Conservation (phyloP, 2,797 vertebrate genomes). For the Anguilla obscura region DNA sequence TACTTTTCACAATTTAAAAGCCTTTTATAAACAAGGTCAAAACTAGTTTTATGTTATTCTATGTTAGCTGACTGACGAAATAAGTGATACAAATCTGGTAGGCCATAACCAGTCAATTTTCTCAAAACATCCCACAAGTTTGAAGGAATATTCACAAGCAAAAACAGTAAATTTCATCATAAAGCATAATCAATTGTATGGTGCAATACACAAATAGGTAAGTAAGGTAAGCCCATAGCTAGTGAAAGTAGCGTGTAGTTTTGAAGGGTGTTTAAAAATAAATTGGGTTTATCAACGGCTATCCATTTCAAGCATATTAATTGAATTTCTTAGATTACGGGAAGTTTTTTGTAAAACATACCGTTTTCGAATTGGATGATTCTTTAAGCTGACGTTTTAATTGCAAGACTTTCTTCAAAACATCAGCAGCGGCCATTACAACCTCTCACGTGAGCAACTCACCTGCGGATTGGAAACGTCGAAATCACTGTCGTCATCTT, state of each 20-base stretch:
- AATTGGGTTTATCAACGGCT: not conserved
- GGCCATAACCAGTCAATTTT: not conserved
- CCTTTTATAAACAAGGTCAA: not conserved
- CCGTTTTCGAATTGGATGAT: slow-evolving; percentile 63
- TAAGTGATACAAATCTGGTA: not conserved
- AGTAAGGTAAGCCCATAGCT: not conserved
- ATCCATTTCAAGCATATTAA: not conserved
- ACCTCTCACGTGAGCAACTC: slow-evolving; percentile 52
- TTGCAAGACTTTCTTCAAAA: slow-evolving; percentile 59
- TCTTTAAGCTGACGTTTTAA: slow-evolving; percentile 69
- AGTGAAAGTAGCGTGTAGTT: not conserved
- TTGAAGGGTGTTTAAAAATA: not conserved
- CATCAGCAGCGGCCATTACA: slow-evolving; percentile 65
- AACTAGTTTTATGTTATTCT: not conserved
- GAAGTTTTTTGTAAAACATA: slow-evolving; percentile 48
- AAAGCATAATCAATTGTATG: not conserved
- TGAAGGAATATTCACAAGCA: not conserved
- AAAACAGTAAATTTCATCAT: not conserved
- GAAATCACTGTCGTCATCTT: slow-evolving; percentile 48
- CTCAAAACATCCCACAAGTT: not conserved
- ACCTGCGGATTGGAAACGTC: slow-evolving; percentile 52
- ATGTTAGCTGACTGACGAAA: not conserved
- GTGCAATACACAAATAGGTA: not conserved
- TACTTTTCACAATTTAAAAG: not conserved
- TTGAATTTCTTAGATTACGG: not conserved